phyloP scores from a whole-genome alignment of 92 coral and sea anemone species.

The Virgularia gustaviana region DNA sequence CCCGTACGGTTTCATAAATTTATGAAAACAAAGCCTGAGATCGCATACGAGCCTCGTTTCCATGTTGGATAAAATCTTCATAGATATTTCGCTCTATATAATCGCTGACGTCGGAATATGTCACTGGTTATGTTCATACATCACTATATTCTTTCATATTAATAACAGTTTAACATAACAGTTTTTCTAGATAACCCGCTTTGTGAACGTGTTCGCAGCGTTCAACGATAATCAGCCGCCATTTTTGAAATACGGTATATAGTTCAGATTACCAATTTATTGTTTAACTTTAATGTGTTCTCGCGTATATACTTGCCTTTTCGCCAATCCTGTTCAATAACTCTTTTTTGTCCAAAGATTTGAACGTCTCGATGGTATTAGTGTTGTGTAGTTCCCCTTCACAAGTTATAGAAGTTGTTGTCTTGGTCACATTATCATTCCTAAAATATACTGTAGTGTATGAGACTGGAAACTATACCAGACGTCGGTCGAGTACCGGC shows the following conservation, averaged over 20 bases:
- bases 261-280: background rate
- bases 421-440: slow-evolving; percentile 4
- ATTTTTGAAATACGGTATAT: background rate
- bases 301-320: slow-evolving; percentile 53
- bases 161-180: too few species aligned
- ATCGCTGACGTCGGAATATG: too few species aligned
- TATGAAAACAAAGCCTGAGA: too few species aligned
- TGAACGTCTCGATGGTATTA: slow-evolving; percentile 87
- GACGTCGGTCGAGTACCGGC: background rate
- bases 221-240: too few species aligned
- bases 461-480: background rate
- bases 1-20: too few species aligned
- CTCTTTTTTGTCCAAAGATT: slow-evolving; percentile 67
- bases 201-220: too few species aligned
- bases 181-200: too few species aligned
- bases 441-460: slow-evolving; percentile 2
- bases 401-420: slow-evolving; percentile 10
- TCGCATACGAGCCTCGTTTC: too few species aligned
- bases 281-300: background rate
- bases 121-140: too few species aligned
- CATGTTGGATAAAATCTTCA: too few species aligned
- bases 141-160: too few species aligned
- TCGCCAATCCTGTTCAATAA: slow-evolving; percentile 60
- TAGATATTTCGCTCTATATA: too few species aligned
- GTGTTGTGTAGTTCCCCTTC: slow-evolving; percentile 78